A percentile compares a stretch with the other conserved stretches of the same genome.
Conservation (phyloP, 92 coral and sea anemone species). For the Nematostella vectensis region DNA sequence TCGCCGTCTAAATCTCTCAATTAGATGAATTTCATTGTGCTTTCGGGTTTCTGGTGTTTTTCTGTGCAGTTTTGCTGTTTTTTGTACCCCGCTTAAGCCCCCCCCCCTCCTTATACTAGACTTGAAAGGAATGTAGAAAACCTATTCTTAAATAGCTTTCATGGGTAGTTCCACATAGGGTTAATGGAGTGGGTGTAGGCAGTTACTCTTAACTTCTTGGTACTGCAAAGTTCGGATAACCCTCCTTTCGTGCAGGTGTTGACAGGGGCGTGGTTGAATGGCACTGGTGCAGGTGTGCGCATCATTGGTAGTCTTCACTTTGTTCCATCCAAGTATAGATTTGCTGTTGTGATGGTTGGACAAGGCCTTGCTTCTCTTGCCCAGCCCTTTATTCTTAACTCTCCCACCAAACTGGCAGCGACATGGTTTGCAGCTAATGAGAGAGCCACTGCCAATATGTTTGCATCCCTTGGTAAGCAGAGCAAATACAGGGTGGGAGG, state of each 20-base stretch:
- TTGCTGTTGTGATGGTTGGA: constrained; percentile 75
- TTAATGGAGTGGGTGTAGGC: too few species aligned
- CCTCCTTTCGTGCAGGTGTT: constrained; percentile 61
- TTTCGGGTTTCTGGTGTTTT: too few species aligned
- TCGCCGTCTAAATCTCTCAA: too few species aligned
- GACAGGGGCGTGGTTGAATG: constrained; percentile 86
- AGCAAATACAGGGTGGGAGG: background rate
- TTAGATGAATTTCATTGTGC: too few species aligned
- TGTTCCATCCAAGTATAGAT: constrained; percentile 25
- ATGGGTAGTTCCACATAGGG: too few species aligned
- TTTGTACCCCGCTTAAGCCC: too few species aligned
- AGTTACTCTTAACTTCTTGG: too few species aligned
- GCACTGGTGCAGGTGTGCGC: constrained; percentile 63
- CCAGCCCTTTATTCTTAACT: constrained; percentile 73
- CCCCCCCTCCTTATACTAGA: too few species aligned
- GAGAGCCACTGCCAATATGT: constrained; percentile 83
- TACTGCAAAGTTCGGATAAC: too few species aligned
- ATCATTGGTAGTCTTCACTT: constrained; percentile 42
- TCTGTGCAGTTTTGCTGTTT: too few species aligned
- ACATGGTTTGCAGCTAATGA: constrained; percentile 86
- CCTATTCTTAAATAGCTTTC: too few species aligned
- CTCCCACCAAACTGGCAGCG: constrained; percentile 94
- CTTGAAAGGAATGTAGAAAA: too few species aligned
- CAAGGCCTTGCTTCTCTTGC: constrained; percentile 74
- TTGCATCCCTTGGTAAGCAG: constrained; percentile 76